Base-by-base conservation (phyloP, 1,140 invertebrate genomes). In the Macrobrachium rosenbergii region DNA sequence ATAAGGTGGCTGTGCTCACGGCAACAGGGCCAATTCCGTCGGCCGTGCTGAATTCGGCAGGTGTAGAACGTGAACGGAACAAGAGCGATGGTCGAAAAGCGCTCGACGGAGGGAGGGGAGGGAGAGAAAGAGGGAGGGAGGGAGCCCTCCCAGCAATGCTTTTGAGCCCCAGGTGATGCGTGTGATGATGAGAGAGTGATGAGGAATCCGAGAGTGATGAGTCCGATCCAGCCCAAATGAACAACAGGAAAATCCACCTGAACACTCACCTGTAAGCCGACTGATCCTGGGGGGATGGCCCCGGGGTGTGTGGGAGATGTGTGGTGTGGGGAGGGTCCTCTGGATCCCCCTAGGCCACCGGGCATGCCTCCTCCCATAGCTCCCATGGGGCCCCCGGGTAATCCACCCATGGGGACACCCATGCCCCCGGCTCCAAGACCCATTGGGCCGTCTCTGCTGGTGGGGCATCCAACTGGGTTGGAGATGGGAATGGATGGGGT, bases 261-360 rank as follows among this genome's bases (percentile, higher is more conserved):
- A 72, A 12, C n/a, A 76, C 85, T 82, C 80, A 87, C 85, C 85
- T 82, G 85, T 52, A 87, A 19, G 19, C 79, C 79, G 73, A 87
- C 79, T n/a, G 85, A 82, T 2, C 79, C 63, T 0, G 81, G 69
- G 28, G 88, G 79, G 37, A 86, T 78, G 45, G 58, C 62, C 23
- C 67, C 83, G 43, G 78, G 80, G 45, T 79, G 75, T 14, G 79
- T 89, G 45, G 84, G 85, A 28, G 88, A 88, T 90, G 90, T 64
- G 91, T 89, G 16, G 90, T 90, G 45, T 82, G 92, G n/a, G 91
- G 90, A 72, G 94, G 93, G 88, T 12, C 87, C 87, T 80, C 87
- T 83, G 0, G 87, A 88, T 14, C 87, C 87, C 21, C 87, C 81
- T 14, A 83, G 28, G n/a, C 87, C 81, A n/a, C 75, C 82, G 5